phyloP scores from a whole-genome alignment of 2,113 vertebrate genomes.

The Amazona vittata region DNA sequence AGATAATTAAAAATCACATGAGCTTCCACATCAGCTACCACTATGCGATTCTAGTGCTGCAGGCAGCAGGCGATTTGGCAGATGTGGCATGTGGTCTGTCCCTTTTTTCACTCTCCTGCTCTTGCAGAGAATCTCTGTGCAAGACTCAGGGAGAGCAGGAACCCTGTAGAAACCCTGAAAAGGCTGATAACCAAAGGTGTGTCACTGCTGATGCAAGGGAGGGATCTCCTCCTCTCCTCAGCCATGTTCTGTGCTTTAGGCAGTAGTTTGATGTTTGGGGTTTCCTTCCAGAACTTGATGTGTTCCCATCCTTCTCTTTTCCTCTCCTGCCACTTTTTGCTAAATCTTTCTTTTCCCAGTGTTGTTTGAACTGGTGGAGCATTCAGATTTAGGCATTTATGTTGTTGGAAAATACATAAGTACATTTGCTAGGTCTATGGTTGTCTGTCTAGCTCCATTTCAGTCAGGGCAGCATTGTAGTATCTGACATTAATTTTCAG shows the following conservation, averaged over 20 bases:
- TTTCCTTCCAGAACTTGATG: not conserved
- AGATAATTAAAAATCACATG: not conserved
- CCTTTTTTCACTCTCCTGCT: not conserved
- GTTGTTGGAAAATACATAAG: not conserved
- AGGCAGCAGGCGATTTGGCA: not conserved
- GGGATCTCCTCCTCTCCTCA: not conserved
- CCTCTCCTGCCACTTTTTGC: not conserved
- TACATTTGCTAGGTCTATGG: not conserved
- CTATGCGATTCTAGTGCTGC: not conserved
- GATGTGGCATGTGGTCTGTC: not conserved
- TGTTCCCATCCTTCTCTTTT: not conserved
- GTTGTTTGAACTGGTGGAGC: not conserved
- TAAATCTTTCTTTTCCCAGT: not conserved
- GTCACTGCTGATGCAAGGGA: not conserved
- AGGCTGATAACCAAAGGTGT: too few species aligned
- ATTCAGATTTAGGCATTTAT: not conserved
- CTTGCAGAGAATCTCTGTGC: not conserved
- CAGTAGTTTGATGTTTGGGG: not conserved
- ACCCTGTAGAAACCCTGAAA: not conserved
- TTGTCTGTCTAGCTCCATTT: not conserved
- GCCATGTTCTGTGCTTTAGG: not conserved
- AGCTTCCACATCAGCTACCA: not conserved
- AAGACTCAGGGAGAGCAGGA: not conserved
- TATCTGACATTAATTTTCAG: not conserved
- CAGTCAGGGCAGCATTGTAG: not conserved